A percentile compares a stretch with the other conserved stretches of the same genome.
phyloP scores from a whole-genome alignment of 2,797 vertebrate genomes.

The Tachyglossus aculeatus region DNA sequence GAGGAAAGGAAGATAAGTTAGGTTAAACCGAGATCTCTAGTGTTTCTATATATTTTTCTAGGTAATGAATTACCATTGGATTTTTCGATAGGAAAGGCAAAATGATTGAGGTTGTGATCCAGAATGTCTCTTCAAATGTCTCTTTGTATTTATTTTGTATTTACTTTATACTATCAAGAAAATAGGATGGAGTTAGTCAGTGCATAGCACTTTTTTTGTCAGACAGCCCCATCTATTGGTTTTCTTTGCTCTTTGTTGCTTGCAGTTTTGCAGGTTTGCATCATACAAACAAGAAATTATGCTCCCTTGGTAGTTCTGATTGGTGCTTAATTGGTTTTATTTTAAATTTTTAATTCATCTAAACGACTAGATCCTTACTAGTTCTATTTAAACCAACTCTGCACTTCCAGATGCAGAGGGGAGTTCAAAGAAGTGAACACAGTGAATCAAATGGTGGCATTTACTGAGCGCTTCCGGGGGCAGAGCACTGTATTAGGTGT shows the following conservation, averaged over 20 bases:
- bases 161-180: constrained; percentile 31
- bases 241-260: constrained; percentile 13
- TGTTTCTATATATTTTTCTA: constrained; percentile 55
- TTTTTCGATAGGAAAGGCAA: constrained; percentile 45
- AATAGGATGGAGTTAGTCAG: constrained; percentile 2
- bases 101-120: constrained; percentile 47
- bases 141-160: constrained; percentile 42
- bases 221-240: constrained; percentile 77
- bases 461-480: no score
- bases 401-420: no score
- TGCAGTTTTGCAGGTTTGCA: not conserved
- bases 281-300: no score
- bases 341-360: no score
- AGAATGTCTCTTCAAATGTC: constrained; percentile 58
- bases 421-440: no score
- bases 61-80: constrained; percentile 60
- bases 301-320: no score
- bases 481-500: no score
- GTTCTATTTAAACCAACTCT: no score
- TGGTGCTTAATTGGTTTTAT: no score
- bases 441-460: no score
- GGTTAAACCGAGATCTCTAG: constrained; percentile 14
- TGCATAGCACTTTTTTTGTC: constrained; percentile 58
- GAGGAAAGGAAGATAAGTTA: not conserved
- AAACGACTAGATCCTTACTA: no score